Base-by-base conservation (phyloP, 1,140 invertebrate genomes). In the Drosophila sp. region DNA sequence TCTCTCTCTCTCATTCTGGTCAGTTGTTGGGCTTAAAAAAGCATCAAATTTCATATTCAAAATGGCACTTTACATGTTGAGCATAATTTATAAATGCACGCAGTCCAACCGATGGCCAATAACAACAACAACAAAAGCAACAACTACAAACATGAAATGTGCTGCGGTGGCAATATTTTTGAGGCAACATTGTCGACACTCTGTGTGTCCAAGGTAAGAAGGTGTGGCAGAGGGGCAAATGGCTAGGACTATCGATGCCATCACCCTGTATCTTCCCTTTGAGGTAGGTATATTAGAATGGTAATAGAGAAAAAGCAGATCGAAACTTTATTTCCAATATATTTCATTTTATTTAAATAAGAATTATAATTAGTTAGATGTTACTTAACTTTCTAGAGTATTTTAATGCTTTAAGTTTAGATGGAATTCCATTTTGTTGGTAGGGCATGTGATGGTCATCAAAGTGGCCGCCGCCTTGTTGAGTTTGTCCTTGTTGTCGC, bases 41-140 rank as follows among this genome's bases (percentile, higher is more conserved):
- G 90, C 90, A 91, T 91, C 90, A 91, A 91, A 91, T 91, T 91
- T 91, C 90, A 91, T 91, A 91, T 91, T 91, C 90, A 91, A 91
- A 91, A 91, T 91, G 90, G 86, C 90, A 91, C 73, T 91, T 91
- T 91, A 87, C 90, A 90, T 91, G 90, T 87, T 90, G 82, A 83
- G 90, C 84, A 91, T 91, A 91, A 91, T 91, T 91, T 91, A 91
- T 91, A 91, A 85, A 91, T 90, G 81, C 79, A 89, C 80, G 76
- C 79, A 89, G 72, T 33, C 69, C 55, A 33, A 64, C 61, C 35
- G 5, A 29, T 4, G 25, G 44, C 25, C 57, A 72, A 57, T 58
- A 30, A 60, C 40, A 57, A 57, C 65, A 67, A 62, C 54, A 68
- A 63, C 30, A 65, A 23, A 32, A 66, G 30, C 5, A 67, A 54